Evolutionary conservation across 1,140 invertebrate genomes (phyloP).

Genomic region (Calephelis virginiensis): DNA sequence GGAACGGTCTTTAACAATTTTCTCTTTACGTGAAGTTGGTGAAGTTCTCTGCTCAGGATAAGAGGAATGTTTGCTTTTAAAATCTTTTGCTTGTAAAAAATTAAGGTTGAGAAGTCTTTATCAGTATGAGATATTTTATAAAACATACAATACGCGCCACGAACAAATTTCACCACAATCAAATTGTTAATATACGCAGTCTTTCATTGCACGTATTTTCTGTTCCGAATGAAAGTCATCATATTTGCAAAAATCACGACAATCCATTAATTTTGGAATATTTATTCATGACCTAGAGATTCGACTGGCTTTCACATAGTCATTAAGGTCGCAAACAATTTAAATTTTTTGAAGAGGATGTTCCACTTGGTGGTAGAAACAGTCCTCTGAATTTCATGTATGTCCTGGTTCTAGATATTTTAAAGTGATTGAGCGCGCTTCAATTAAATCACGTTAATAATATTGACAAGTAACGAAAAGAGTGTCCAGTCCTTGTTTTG

Average conservation of each 20-base stretch:
- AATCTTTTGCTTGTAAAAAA: neutral
- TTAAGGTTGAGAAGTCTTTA: neutral
- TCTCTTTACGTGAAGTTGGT: neutral
- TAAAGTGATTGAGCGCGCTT: conserved; percentile 6
- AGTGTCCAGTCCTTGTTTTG: conserved; percentile 6
- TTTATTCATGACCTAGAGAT: neutral
- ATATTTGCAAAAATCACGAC: neutral
- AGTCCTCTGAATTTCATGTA: conserved; percentile 7
- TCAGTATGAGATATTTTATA: neutral
- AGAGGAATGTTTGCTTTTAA: neutral
- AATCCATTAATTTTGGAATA: neutral
- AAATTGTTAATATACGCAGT: neutral
- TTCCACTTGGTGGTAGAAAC: conserved; percentile 3
- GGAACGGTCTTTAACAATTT: neutral
- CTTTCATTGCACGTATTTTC: neutral
- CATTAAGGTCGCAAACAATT: neutral
- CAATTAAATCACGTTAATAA: neutral
- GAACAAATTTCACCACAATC: neutral
- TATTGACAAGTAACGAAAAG: neutral
- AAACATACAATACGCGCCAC: neutral
- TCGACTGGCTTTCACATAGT: neutral
- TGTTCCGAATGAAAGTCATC: neutral
- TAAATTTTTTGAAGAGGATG: neutral
- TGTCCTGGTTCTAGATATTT: conserved; percentile 18
- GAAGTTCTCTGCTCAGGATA: neutral